Evolutionary conservation across 2,888 invertebrate genomes (phyloP), one percentile per base, ranked within the genome.

Genomic region (Platycnemis pennipes): DNA sequence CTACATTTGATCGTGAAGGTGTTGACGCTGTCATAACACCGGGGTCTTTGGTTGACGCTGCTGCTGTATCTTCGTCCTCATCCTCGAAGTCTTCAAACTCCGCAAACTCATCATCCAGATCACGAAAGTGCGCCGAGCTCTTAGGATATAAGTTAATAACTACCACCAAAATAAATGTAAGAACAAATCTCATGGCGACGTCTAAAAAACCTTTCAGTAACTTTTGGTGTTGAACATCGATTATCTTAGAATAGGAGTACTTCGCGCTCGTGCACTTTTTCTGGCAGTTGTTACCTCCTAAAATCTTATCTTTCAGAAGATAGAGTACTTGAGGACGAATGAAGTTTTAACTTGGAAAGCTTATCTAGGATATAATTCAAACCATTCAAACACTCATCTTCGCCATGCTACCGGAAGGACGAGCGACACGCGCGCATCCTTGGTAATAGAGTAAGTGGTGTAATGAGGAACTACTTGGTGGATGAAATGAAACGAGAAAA

Each of bases 21-120:
- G 86, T 31, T 94, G 94, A 77, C 31, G 87, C 94, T 94, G 95
- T 95, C 3, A 85, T 85, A 31, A 94, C 88, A n/a, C 94, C 94
- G 22, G 95, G 94, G 46, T 63, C 77, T 94, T 95, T 95, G 49
- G 94, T 45, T 94, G 95, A 95, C n/a, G 95, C 94, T 88, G 95
- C 94, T 95, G 95, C 95, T 88, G 96, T 96, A 94, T 96, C 96
- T 56, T 97, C 97, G 94, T 97, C 97, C 45, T 98, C 98, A 88
- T 98, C 98, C 96, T 98, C 98, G 96, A 98, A 98, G 96, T 99
- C 98, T 96, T 99, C 99, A 96, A 99, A 99, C 96, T 99, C 99
- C 0, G 99, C 99, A 97, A 99, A 99, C 96, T 99, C 99, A 97
- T 99, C 99, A 96, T 99, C 99, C 95, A 98, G 63, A 63, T 91